Evolutionary conservation across 1,140 invertebrate species (phyloP), one percentile per base, ranked within the genome.

Genomic region (Drosophila sturtevanti): DNA sequence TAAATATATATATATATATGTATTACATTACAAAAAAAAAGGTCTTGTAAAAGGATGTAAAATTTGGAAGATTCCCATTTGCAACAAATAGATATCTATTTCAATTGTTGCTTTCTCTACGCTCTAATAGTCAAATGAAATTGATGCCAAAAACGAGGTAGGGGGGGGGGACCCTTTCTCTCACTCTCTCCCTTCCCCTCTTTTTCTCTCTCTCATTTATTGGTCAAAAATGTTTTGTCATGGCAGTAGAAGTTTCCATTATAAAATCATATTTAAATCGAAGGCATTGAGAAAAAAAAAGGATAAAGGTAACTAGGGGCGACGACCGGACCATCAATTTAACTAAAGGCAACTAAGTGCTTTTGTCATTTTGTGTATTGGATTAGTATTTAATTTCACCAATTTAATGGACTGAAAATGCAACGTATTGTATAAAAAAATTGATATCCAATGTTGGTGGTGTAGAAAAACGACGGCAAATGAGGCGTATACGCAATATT

Each of bases 401-500:
- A 75, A 75, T 68, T 63, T 37, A 74, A 68, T 54, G 51, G 59
- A 14, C 55, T 72, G 22, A 41, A 74, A 73, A 31, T 60, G 14
- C 18, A 51, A 7, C 9, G 2, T 21, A 48, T 38, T 60, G 60
- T 66, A 55, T 55, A 37, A 65, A 70, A 65, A 70, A 38, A 37
- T 31, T 14, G 27, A 61, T 37, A 22, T 37, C 2, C 34, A 16
- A 9, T 7, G 31, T n/a, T n/a, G 34, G 1, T 11, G 5, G 35
- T 5, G 12, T 10, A 11, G 14, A 4, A 12, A 35, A 56, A 10
- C 22, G 6, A 16, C 48, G 18, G n/a, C 16, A 73, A 79, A 74
- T 67, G 67, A n/a, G 77, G 77, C 81, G 77, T 85, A 85, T 85
- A 61, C 69, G 81, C 73, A 81, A 80, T 86, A 62, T 54, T 24